Conservation (phyloP, 2,888 invertebrate genomes). For the Dorcus hopei region DNA sequence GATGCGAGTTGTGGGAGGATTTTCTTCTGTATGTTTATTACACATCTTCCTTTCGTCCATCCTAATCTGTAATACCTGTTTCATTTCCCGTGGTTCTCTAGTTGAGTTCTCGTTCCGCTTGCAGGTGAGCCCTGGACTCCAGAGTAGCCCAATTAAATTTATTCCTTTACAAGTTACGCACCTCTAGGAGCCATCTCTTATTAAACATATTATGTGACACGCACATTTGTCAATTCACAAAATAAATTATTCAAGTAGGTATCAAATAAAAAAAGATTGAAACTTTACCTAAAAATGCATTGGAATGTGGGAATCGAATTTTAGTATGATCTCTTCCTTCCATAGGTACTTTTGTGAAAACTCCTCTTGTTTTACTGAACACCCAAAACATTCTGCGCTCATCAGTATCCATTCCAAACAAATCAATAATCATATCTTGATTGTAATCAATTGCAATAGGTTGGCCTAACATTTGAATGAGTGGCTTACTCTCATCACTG, state of each 20-base stretch:
- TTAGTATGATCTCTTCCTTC: constrained; percentile 33
- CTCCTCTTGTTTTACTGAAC: constrained; percentile 59
- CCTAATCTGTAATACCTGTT: too few relatives aligned
- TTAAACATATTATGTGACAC: too few relatives aligned
- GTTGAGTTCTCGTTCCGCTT: too few relatives aligned
- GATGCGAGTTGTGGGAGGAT: too few relatives aligned
- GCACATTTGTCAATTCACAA: too few relatives aligned
- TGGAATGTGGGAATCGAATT: constrained; percentile 75
- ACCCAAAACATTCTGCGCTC: constrained; percentile 69
- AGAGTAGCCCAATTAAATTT: too few relatives aligned
- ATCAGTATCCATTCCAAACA: constrained; percentile 70
- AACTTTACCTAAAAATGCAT: constrained; percentile 68
- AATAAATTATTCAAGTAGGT: not conserved
- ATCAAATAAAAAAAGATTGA: not conserved
- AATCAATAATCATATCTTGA: constrained; percentile 88
- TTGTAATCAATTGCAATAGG: constrained; percentile 84
- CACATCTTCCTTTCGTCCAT: too few relatives aligned
- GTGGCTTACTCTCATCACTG: constrained; percentile 47
- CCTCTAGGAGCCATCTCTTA: too few relatives aligned
- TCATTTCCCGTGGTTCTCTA: too few relatives aligned
- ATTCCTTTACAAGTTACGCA: too few relatives aligned
- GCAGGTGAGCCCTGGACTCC: too few relatives aligned
- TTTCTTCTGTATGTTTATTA: too few relatives aligned
- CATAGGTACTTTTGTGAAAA: constrained; percentile 45
- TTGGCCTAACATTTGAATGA: constrained; percentile 64